Conservation (phyloP, 2,113 vertebrate species). For the Prunella himalayana region DNA sequence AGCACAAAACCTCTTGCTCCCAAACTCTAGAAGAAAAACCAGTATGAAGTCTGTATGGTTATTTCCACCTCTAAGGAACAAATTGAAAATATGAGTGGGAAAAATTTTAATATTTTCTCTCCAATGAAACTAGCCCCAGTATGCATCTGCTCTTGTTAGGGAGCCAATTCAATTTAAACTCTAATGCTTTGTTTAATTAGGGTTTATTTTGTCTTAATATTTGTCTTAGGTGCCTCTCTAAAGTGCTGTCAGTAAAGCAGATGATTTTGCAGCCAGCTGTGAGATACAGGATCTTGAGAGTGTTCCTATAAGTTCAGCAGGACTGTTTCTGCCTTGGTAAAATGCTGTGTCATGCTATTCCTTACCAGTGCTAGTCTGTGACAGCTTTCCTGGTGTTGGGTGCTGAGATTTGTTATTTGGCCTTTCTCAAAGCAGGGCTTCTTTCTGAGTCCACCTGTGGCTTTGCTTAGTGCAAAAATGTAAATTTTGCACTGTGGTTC, state of each 20-base stretch:
- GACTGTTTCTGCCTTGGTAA: not conserved
- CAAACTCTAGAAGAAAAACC: not conserved
- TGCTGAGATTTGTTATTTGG: not conserved
- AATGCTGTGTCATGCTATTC: not conserved
- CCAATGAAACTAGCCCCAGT: not conserved
- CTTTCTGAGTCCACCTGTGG: not conserved
- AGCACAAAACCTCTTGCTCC: rapidly evolving
- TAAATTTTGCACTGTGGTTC: not conserved
- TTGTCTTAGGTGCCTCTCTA: not conserved
- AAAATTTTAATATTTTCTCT: not conserved
- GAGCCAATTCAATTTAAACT: not conserved
- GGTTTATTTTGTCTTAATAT: not conserved
- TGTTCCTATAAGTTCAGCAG: not conserved
- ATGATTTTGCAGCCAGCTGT: not conserved
- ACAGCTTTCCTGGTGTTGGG: not conserved
- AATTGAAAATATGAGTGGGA: not conserved
- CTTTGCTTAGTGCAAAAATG: not conserved
- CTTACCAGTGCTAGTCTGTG: not conserved
- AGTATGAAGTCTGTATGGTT: not conserved
- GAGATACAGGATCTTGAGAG: not conserved
- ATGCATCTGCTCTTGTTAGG: not conserved
- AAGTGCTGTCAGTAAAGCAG: not conserved
- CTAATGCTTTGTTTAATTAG: not conserved
- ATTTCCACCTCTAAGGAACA: not conserved
- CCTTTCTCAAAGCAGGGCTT: not conserved